Percentiles rank a stretch among this genome's conserved stretches.
Conservation (phyloP, 2,797 vertebrate species). For the Pachyuromys duprasi region DNA sequence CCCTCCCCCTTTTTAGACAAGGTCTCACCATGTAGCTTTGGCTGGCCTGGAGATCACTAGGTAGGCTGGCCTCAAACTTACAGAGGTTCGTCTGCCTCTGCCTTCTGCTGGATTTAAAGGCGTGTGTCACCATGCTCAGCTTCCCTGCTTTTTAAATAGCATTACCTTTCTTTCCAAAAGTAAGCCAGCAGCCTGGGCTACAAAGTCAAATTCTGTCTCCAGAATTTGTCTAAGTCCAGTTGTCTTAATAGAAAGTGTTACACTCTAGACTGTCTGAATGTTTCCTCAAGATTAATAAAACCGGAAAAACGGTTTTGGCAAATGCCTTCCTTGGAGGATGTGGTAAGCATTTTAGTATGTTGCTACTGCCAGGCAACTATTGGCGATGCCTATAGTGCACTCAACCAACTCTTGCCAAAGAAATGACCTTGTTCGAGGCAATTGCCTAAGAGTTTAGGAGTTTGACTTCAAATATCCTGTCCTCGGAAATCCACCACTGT, state of each 20-base stretch:
- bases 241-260: neutral
- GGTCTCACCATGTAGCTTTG: neutral
- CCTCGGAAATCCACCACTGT: neutral
- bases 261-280: neutral
- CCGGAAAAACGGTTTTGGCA: constrained; percentile 11
- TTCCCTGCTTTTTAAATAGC: neutral
- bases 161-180: constrained; percentile 39
- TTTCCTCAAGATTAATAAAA: constrained; percentile 54
- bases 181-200: neutral
- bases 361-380: neutral
- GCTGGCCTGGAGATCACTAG: neutral
- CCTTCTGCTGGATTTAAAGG: neutral
- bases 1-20: neutral
- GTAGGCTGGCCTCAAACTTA: neutral
- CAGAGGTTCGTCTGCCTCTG: neutral
- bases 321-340: neutral
- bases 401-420: constrained; percentile 15
- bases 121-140: neutral
- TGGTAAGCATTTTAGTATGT: neutral
- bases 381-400: neutral
- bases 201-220: neutral
- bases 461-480: constrained; percentile 26
- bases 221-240: neutral
- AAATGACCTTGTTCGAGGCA: neutral
- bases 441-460: neutral